These are phyloP conservation scores for Guaruba guarouba DNA, from an alignment of 2,113 vertebrate species.

Conservation along the genomic window DNA sequence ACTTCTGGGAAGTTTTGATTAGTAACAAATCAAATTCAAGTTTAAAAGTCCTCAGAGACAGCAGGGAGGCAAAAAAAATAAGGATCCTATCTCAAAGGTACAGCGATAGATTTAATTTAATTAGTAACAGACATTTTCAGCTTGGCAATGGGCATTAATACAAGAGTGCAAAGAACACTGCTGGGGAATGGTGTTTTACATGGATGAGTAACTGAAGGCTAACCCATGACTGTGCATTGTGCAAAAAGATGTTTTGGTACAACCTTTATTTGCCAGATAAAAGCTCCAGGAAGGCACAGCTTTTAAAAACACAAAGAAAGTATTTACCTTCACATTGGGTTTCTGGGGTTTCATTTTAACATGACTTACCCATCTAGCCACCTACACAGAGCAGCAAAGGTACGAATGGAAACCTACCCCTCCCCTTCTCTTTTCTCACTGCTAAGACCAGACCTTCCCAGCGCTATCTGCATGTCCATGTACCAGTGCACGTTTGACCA, in stretches of 20 bases:
- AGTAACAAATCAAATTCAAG: background rate
- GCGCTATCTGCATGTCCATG: background rate
- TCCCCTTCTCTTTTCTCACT: background rate
- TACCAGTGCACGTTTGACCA: background rate
- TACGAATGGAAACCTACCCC: background rate
- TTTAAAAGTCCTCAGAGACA: background rate
- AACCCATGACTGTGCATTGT: background rate
- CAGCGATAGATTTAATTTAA: background rate
- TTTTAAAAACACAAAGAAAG: background rate
- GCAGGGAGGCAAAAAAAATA: background rate
- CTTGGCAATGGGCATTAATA: background rate
- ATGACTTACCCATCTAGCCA: background rate
- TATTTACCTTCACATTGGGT: background rate
- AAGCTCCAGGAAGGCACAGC: background rate
- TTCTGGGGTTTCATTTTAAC: background rate
- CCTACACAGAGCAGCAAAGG: background rate
- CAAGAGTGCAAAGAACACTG: background rate
- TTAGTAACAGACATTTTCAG: background rate
- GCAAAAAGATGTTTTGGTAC: background rate
- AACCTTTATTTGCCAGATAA: background rate
- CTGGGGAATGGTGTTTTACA: background rate
- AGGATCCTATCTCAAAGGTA: background rate
- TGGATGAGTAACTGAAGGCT: background rate
- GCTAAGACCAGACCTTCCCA: background rate
- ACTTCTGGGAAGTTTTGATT: background rate